Percentiles rank a stretch among this genome's conserved stretches.
Conservation (phyloP, 1,140 invertebrate species). For the Cydia amplana region DNA sequence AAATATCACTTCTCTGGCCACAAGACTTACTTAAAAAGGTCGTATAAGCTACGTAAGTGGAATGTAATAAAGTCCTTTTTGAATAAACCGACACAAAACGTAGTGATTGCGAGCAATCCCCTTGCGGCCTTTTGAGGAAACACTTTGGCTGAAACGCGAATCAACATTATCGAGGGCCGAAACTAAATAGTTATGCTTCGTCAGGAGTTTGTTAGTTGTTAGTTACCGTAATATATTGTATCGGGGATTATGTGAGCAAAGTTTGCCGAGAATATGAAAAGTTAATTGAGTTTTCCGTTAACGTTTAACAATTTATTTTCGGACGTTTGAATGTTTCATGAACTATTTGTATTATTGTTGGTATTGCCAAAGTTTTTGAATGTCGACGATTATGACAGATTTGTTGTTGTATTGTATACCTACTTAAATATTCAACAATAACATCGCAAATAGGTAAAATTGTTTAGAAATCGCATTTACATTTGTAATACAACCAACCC, state of each 20-base stretch:
- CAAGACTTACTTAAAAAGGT: neutral
- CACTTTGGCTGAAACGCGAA: constrained; percentile 14
- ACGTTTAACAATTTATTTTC: neutral
- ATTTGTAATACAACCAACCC: neutral
- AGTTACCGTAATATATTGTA: constrained; percentile 2
- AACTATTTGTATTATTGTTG: neutral
- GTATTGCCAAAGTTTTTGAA: too few species aligned
- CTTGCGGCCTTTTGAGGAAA: constrained; percentile 1
- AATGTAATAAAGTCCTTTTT: neutral
- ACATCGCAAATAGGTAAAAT: too few species aligned
- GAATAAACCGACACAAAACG: neutral
- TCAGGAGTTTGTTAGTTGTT: constrained; percentile 9
- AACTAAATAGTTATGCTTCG: constrained; percentile 24
- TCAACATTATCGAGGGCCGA: constrained; percentile 14
- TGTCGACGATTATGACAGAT: too few species aligned
- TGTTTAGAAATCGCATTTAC: neutral
- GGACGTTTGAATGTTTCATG: too few species aligned
- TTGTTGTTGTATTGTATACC: too few species aligned
- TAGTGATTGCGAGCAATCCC: constrained; percentile 3
- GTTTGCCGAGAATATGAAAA: neutral
- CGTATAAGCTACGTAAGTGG: neutral
- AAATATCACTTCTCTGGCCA: constrained; percentile 20
- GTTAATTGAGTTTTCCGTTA: constrained; percentile 4
- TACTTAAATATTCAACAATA: too few species aligned
- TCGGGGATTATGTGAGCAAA: neutral